Evolutionary conservation across 2,113 vertebrate species (phyloP).

Genomic region (Neomonachus schauinslandi): DNA sequence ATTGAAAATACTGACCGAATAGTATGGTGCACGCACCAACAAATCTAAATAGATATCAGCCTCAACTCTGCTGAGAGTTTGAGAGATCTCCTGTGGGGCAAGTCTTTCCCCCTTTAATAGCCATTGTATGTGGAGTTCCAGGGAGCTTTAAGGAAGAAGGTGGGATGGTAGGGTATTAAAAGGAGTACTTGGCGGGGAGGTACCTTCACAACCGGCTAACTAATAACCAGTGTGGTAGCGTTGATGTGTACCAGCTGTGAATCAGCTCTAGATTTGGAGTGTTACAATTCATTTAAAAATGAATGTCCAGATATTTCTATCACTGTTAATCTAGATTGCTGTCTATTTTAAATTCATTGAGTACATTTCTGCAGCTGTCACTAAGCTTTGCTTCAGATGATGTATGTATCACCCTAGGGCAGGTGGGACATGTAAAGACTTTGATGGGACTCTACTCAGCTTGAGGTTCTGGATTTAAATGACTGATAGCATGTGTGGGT

Average conservation of each 20-base stretch:
- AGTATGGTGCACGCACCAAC: not conserved
- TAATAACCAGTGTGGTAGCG: too few species aligned
- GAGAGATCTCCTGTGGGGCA: not conserved
- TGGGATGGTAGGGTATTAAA: not conserved
- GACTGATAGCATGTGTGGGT: slow-evolving; percentile 70
- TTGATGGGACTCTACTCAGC: slow-evolving; percentile 83
- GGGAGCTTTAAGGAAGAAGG: not conserved
- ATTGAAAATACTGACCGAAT: not conserved
- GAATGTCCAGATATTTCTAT: slow-evolving; percentile 46
- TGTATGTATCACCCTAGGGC: slow-evolving; percentile 84
- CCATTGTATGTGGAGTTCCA: not conserved
- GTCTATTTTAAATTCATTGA: slow-evolving; percentile 77
- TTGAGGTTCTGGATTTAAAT: slow-evolving; percentile 85
- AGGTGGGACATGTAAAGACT: slow-evolving; percentile 83
- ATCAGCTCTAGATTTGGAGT: not conserved
- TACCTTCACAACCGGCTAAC: not conserved
- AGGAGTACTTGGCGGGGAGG: not conserved
- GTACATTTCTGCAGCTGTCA: slow-evolving; percentile 87
- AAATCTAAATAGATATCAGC: not conserved
- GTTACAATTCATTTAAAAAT: slow-evolving; percentile 58
- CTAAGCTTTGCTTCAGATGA: slow-evolving; percentile 85
- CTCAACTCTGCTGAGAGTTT: not conserved
- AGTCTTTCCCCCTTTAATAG: not conserved
- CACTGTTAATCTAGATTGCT: slow-evolving; percentile 75
- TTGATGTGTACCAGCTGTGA: not conserved